Conservation (phyloP, 2,797 vertebrate species). For the Alcedo atthis region DNA sequence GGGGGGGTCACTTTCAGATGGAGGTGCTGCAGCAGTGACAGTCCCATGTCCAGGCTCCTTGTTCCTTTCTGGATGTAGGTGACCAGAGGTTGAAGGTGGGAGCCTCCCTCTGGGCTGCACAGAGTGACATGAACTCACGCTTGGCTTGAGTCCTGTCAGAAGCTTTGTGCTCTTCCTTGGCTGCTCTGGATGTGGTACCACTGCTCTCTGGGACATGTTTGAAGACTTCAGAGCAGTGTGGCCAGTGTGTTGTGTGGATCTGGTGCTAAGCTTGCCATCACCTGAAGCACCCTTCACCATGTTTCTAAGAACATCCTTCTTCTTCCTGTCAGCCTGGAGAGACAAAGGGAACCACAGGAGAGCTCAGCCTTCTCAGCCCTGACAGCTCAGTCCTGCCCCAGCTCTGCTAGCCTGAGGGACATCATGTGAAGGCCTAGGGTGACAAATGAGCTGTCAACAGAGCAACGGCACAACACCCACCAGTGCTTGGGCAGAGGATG, state of each 20-base stretch:
- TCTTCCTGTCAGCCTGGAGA: constrained; percentile 52
- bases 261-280: background rate
- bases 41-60: background rate
- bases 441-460: background rate
- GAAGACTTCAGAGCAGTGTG: background rate
- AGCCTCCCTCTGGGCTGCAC: background rate
- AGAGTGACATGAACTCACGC: background rate
- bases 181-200: background rate
- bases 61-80: background rate
- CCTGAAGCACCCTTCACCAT: accelerated
- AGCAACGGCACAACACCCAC: background rate
- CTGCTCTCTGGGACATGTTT: background rate
- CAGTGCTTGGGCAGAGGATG: background rate
- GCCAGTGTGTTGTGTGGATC: background rate
- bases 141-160: background rate
- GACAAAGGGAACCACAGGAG: background rate
- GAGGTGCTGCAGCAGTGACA: background rate
- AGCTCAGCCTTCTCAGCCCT: background rate
- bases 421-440: accelerated
- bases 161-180: background rate
- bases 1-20: background rate
- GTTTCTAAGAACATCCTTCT: background rate
- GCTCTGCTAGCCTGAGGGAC: background rate
- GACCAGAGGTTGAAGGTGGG: background rate
- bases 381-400: background rate